Conservation (phyloP, 2,797 vertebrate genomes). For the Eulemur albifrons region DNA sequence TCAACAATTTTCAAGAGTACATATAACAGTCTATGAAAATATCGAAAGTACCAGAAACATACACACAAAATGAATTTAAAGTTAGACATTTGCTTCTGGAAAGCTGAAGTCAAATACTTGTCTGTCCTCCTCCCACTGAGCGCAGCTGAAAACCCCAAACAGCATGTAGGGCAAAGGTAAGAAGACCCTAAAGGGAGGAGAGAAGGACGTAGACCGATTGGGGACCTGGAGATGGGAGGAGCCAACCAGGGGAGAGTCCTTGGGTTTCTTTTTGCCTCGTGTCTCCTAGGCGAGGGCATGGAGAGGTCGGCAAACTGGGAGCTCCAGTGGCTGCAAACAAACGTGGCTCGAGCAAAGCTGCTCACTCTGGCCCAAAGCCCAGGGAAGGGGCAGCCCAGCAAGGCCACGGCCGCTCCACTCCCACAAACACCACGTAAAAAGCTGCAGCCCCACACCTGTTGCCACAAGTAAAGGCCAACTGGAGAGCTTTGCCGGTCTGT, state of each 20-base stretch:
- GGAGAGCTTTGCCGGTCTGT: no score
- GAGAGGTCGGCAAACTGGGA: background rate
- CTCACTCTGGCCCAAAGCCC: background rate
- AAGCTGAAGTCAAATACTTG: background rate
- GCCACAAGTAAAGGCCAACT: no score
- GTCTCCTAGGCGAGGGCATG: background rate
- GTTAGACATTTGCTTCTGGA: no score
- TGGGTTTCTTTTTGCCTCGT: background rate
- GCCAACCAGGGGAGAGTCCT: no score
- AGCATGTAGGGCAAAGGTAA: background rate
- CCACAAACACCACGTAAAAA: fast-evolving
- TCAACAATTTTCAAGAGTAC: background rate
- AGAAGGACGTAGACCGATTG: background rate
- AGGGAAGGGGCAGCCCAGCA: background rate
- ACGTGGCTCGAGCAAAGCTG: background rate
- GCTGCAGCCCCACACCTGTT: fast-evolving
- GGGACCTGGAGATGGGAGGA: background rate
- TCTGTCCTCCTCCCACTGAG: fast-evolving
- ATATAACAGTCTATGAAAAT: background rate
- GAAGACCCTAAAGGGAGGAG: no score
- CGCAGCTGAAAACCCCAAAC: no score
- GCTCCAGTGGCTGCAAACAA: no score
- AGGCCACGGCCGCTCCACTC: fast-evolving
- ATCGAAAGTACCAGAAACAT: no score
- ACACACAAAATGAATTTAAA: background rate